Evolutionary conservation across 1,140 invertebrate genomes (phyloP), one percentile per base, ranked within the genome.

Genomic region (Pinna nobilis): DNA sequence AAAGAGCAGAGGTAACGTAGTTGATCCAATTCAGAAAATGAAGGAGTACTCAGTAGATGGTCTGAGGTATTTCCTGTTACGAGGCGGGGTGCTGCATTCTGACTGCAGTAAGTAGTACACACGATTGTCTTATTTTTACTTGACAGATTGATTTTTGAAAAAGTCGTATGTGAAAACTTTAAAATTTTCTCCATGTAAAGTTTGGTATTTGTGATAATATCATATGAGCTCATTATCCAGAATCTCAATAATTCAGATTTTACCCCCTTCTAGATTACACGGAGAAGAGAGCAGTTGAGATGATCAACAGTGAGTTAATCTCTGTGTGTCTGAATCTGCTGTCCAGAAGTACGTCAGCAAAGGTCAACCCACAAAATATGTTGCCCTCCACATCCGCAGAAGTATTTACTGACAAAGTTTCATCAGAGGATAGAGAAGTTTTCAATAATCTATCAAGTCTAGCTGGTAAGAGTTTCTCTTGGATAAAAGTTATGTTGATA

Each of bases 321-420:
- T 94, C 98, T 86, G 97, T 94, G 4, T 88, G 98, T 1, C 97
- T 97, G 28, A 99, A 99, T 91, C 90, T 99, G 39, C 90, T 98
- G 25, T 94, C 92, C 78, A 92, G 98, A 55, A 94, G 93, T 84
- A 93, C 93, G 75, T 93, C 94, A 35, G 91, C 90, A 74, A 87
- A 92, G 30, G 87, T 99, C 32, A 99, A 99, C 92, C 93, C 94
- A 23, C 82, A 90, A 15, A 92, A 93, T 86, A 90, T 92, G 78
- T 94, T 95, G 87, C 95, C 95, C 2, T 69, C 86, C 65, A 89
- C 93, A 49, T 87, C 91, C 73, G 28, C 83, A 84, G 78, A 90
- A 89, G 67, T 83, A 90, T 74, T 92, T 44, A 76, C 83, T 75
- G 72, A 67, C 18, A 25, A 74, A 79, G 84, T 61, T n/a, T 86